A percentile compares a stretch with the other conserved stretches of the same genome.
phyloP scores from a whole-genome alignment of 2,888 invertebrate species.

The Rhamnusium bicolor region DNA sequence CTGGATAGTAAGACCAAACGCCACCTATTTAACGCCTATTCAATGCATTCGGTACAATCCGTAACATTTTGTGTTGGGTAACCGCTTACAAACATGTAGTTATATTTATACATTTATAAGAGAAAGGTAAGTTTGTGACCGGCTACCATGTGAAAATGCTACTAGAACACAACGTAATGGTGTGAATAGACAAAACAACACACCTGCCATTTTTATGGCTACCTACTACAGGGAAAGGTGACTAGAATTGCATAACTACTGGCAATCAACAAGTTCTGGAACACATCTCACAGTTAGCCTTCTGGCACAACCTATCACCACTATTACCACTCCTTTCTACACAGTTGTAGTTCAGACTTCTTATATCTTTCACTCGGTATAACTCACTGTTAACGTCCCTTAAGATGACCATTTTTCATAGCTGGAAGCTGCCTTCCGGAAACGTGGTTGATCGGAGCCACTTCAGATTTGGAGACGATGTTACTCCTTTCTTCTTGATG shows the following conservation, averaged over 20 bases:
- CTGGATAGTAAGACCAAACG: constrained; percentile 66
- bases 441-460: constrained; percentile 52
- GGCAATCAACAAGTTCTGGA: constrained; percentile 60
- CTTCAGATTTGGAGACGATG: constrained; percentile 39
- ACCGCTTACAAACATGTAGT: constrained; percentile 6
- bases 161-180: constrained; percentile 20
- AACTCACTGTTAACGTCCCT: constrained; percentile 40
- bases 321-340: constrained; percentile 36
- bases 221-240: constrained; percentile 51
- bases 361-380: constrained; percentile 12
- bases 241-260: constrained; percentile 63
- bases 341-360: constrained; percentile 38
- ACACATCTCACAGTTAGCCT: constrained; percentile 48
- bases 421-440: constrained; percentile 55
- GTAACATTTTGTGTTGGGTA: constrained; percentile 22
- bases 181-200: constrained; percentile 34
- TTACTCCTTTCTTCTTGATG: constrained; percentile 37
- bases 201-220: constrained; percentile 52
- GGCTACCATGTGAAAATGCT: constrained; percentile 14
- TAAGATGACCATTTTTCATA: constrained; percentile 32
- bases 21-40: constrained; percentile 40
- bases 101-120: constrained; percentile 28
- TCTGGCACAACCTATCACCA: constrained; percentile 27
- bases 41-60: constrained; percentile 32
- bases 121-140: constrained; percentile 1